Base-by-base conservation (phyloP, 2,113 vertebrate species). In the Rallus limicola region DNA sequence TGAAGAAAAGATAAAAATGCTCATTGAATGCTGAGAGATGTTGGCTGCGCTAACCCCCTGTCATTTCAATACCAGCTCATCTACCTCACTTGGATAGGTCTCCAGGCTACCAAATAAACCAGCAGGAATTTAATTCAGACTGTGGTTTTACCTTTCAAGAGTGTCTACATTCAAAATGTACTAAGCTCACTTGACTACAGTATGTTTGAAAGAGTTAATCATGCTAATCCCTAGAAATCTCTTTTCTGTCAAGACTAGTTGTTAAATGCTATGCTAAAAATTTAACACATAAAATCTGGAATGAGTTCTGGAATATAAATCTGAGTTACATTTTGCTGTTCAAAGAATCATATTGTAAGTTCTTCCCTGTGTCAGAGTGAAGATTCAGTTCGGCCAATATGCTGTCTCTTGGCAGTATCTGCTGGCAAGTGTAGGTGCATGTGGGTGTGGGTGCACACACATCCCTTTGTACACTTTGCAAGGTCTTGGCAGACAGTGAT, bases 371-470 rank as follows among this genome's bases (percentile, higher is more conserved):
- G 26, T 84, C 5, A 5, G 7, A 82, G 46, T 6, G 60, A 78
- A 84, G 50, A 69, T 38, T 58, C 3, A 15, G 70, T 82, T 81
- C 21, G 33, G 18, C 36, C 2, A 3, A 21, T 70, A 44, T 3
- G 5, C n/a, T 74, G 46, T 44, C 24, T 52, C 44, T 72, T 72
- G 28, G 4, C 6, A 18, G 62, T 21, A 23, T 52, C 38, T 75
- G 10, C 48, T 80, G 21, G 11, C 1, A 5, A 11, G 13, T 60
- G 14, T 33, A 77, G 48, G 20, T 23, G 20, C 21, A 23, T 46
- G 44, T 46, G 44, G 29, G 13, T 58, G 13, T 44, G 64, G 11
- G 2, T 86, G 8, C 23, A 31, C 0, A 0, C 29, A 8, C 18
- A 44, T 53, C 29, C 10, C 36, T 52, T 48, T 46, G 36, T 16